Conservation (phyloP, 64 coral and sea anemone species). For the Actinia equina region DNA sequence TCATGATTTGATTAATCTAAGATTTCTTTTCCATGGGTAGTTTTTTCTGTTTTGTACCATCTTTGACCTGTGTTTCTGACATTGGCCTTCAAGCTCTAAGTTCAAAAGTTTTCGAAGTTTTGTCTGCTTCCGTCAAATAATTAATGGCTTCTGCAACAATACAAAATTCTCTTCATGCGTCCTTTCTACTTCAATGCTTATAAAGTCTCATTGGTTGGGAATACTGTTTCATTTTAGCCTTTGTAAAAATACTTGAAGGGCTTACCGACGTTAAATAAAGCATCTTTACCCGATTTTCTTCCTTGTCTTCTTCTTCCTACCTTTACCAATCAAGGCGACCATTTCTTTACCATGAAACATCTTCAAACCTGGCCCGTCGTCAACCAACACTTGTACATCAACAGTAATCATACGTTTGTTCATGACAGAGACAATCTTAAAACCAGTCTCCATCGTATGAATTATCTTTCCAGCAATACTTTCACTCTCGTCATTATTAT, state of each 20-base stretch:
- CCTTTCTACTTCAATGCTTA: background rate
- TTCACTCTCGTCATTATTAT: background rate
- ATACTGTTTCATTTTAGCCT: background rate
- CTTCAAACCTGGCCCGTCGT: background rate
- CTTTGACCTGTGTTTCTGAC: background rate
- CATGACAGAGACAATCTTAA: too few relatives aligned
- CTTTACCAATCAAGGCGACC: background rate
- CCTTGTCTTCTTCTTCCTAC: background rate
- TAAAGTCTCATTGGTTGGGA: background rate
- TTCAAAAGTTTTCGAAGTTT: constrained; percentile 6
- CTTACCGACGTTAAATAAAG: constrained; percentile 2
- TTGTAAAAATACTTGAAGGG: background rate
- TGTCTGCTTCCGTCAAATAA: background rate
- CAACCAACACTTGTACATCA: too few relatives aligned
- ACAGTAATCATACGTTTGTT: too few relatives aligned
- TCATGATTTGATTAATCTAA: background rate
- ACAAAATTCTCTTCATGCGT: background rate
- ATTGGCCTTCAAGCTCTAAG: background rate
- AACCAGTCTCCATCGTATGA: background rate
- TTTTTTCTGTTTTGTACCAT: background rate
- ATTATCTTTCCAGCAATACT: background rate
- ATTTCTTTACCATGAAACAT: too few relatives aligned
- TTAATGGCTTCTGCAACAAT: background rate
- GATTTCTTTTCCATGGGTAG: background rate
- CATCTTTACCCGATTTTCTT: background rate